These are phyloP conservation scores for Aquatica leii DNA, from an alignment of 2,888 invertebrate species.

Conservation along the genomic window DNA sequence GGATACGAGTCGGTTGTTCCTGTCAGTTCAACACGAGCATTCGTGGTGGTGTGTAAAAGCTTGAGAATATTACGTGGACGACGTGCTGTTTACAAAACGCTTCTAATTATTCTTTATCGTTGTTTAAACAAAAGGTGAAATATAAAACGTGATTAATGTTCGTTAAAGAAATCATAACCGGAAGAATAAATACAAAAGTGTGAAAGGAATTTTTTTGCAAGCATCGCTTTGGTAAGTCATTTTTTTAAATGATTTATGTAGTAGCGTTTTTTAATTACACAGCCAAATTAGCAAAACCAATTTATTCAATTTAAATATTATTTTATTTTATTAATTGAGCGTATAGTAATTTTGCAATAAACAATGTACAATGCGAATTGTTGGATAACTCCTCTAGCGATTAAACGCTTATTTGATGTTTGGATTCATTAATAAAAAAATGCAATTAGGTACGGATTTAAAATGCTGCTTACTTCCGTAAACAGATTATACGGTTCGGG, in stretches of 20 bases:
- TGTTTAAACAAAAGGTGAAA: conserved; percentile 18
- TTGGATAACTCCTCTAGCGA: too few relatives aligned
- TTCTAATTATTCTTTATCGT: conserved; percentile 11
- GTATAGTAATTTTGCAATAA: too few relatives aligned
- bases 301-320: too few relatives aligned
- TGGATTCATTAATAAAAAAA: too few relatives aligned
- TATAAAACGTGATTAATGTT: conserved; percentile 2
- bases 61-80: conserved; percentile 9
- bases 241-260: conserved; percentile 2
- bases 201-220: too few relatives aligned
- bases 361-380: too few relatives aligned
- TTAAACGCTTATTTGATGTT: too few relatives aligned
- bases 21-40: conserved; percentile 30
- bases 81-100: conserved; percentile 17
- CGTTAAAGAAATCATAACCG: not conserved
- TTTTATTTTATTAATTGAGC: too few relatives aligned
- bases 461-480: not conserved
- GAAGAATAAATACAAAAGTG: not conserved
- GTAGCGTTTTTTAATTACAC: not conserved
- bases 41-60: conserved; percentile 14
- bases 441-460: too few relatives aligned
- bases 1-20: conserved; percentile 20
- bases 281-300: too few relatives aligned
- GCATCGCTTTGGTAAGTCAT: too few relatives aligned
- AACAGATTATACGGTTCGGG: conserved; percentile 23